Conservation (phyloP, 2,888 invertebrate genomes). For the Mesochorus sp. region DNA sequence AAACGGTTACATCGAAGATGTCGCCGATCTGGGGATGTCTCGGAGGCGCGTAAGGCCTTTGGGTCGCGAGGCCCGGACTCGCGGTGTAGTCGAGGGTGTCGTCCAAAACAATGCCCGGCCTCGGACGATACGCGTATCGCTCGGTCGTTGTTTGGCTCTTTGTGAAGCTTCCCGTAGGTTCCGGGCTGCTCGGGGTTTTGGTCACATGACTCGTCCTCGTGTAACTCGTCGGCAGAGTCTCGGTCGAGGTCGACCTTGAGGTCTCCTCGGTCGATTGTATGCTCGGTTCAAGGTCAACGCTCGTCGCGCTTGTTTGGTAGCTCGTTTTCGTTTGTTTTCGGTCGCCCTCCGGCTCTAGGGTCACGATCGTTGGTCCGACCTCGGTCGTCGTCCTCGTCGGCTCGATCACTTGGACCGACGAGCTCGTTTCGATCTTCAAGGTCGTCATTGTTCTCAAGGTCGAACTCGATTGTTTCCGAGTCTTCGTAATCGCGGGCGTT, state of each 20-base stretch:
- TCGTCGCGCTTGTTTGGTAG: conserved; percentile 54
- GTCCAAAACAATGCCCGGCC: conserved; percentile 93
- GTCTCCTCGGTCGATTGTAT: neutral
- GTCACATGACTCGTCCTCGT: conserved; percentile 47
- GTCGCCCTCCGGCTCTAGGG: too few species aligned
- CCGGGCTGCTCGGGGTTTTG: conserved; percentile 42
- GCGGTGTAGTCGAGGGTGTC: conserved; percentile 84
- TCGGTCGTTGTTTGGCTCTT: conserved; percentile 63
- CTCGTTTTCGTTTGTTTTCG: conserved; percentile 13
- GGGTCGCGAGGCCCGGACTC: conserved; percentile 81
- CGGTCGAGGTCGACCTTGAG: neutral
- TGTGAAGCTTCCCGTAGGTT: conserved; percentile 67
- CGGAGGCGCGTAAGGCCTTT: conserved; percentile 82
- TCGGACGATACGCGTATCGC: conserved; percentile 87
- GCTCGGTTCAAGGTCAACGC: conserved; percentile 66
- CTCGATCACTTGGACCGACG: conserved; percentile 77
- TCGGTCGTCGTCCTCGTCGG: conserved; percentile 69
- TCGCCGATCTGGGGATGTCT: conserved; percentile 85
- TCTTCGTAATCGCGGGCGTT: neutral
- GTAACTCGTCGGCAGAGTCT: neutral
- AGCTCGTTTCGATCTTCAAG: conserved; percentile 77
- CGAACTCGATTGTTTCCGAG: conserved; percentile 28
- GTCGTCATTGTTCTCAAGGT: conserved; percentile 69
- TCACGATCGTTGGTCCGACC: conserved; percentile 67
- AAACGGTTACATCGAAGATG: conserved; percentile 94